Base-by-base conservation (phyloP, 2,113 vertebrate genomes). In the Myotis lucifugus region DNA sequence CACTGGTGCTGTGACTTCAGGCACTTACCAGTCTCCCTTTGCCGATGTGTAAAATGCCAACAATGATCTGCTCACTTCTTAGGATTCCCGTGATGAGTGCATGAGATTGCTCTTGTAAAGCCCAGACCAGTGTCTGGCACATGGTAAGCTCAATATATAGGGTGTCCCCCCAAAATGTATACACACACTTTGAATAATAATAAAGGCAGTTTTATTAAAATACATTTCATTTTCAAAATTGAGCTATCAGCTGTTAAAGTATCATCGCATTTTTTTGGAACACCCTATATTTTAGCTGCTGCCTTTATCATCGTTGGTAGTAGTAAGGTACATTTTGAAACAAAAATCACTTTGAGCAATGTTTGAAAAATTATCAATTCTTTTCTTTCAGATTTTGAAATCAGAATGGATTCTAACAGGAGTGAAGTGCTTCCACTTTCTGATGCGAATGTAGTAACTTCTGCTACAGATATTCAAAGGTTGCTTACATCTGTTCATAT, bases 341-440 rank as follows among this genome's bases (percentile, higher is more conserved):
- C 66, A 25, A 61, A 72, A 86, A 42, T 94, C 67, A 76, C 9
- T 32, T 88, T 90, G 88, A 72, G 76, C 61, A 46, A 2, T 93
- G 32, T 90, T 40, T 97, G 17, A 88, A 34, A 96, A 91, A 69
- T 90, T 94, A 96, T 85, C 52, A 34, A 50, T 95, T 66, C 10
- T 96, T 95, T 96, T 67, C 92, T 98, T 98, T 82, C 97, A 99
- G 99, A 99, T 98, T 99, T 99, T 97, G 97, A 98, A 98, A 97
- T 99, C 87, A 97, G 90, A 97, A 97, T 98, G 96, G 98, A 99
- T 96, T 77, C 97, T 78, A 95, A 97, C 37, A 96, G 90, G 90
- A 98, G 78, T 82, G 97, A 96, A 27, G 97, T 97, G 18, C 92
- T 99, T 81, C 96, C 98, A 29, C 21, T 97, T 96, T 66, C 92